Percentiles rank a stretch among this genome's conserved stretches.
These are phyloP conservation scores for Piscicola geometra DNA, from an alignment of 2,888 invertebrate genomes.

Conservation along the genomic window DNA sequence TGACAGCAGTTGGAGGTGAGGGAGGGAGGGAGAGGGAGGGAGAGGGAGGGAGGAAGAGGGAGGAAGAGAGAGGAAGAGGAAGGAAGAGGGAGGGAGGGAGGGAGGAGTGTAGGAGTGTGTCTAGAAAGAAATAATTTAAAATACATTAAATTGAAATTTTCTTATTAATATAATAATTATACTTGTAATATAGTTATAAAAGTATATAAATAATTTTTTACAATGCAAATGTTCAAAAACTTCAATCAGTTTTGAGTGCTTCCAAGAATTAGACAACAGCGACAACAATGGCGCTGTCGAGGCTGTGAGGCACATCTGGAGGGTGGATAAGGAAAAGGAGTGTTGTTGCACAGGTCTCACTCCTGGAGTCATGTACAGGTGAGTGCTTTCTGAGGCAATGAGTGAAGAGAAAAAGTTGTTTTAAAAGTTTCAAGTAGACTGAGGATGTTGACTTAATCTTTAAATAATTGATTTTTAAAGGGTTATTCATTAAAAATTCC, in stretches of 20 bases:
- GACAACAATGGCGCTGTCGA: conserved; percentile 48
- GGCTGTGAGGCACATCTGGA: conserved; percentile 55
- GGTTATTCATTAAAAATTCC: too few species aligned
- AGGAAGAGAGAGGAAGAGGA: too few species aligned
- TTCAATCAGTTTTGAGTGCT: conserved; percentile 52
- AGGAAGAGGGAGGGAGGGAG: too few species aligned
- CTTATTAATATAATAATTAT: background rate
- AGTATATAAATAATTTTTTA: background rate
- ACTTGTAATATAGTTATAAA: background rate
- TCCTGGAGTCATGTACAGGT: conserved; percentile 52
- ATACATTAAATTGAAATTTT: too few species aligned
- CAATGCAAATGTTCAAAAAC: background rate
- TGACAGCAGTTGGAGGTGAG: conserved; percentile 55
- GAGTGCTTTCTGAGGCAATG: conserved; percentile 30
- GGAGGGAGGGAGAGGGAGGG: too few species aligned
- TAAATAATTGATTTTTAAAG: too few species aligned
- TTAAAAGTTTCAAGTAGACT: too few species aligned
- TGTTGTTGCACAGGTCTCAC: conserved; percentile 52
- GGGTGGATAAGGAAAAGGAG: conserved; percentile 46
- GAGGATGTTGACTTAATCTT: too few species aligned
- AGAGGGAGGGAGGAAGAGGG: too few species aligned
- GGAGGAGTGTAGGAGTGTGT: too few species aligned
- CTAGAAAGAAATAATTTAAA: too few species aligned
- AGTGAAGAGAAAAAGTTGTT: too few species aligned
- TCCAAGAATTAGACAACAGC: conserved; percentile 47